A percentile compares a stretch with the other conserved stretches of the same genome.
phyloP scores from a whole-genome alignment of 2,888 invertebrate species.

The Ceramica pisi region DNA sequence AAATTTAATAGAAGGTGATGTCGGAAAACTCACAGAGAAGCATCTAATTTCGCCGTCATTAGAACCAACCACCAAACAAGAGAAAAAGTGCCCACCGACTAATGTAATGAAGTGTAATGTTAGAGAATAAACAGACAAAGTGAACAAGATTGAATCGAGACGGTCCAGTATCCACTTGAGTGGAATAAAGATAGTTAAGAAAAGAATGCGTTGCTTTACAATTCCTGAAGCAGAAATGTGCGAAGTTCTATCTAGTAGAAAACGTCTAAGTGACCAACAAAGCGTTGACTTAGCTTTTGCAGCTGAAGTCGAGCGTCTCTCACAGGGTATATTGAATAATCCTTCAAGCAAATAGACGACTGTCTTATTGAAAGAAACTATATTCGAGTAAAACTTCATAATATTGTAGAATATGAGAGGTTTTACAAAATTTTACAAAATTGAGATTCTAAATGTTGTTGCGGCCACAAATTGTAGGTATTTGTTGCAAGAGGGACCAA shows the following conservation, averaged over 20 bases:
- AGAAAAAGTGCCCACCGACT: constrained; percentile 39
- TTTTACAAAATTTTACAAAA: background rate
- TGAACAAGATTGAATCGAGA: constrained; percentile 52
- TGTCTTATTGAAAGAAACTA: background rate
- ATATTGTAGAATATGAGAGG: background rate
- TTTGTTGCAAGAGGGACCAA: constrained; percentile 20
- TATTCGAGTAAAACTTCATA: background rate
- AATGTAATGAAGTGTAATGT: constrained; percentile 53
- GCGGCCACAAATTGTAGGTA: background rate
- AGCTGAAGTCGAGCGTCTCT: constrained; percentile 38
- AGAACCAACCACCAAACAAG: constrained; percentile 20
- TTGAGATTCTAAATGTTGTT: background rate
- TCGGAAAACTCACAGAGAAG: constrained; percentile 9
- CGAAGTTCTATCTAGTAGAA: constrained; percentile 44
- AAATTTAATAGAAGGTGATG: constrained; percentile 10
- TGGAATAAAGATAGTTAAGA: constrained; percentile 51
- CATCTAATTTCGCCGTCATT: constrained; percentile 42
- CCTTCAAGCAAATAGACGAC: constrained; percentile 23
- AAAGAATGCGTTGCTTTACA: constrained; percentile 47
- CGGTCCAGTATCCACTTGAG: constrained; percentile 33
- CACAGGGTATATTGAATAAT: constrained; percentile 33
- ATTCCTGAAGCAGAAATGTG: constrained; percentile 47
- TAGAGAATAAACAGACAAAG: constrained; percentile 37
- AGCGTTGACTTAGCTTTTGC: constrained; percentile 54
- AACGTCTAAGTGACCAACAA: constrained; percentile 53